A percentile compares a stretch with the other conserved stretches of the same genome.
phyloP scores from a whole-genome alignment of 2,888 invertebrate genomes.

The Mechanitis messenoides region DNA sequence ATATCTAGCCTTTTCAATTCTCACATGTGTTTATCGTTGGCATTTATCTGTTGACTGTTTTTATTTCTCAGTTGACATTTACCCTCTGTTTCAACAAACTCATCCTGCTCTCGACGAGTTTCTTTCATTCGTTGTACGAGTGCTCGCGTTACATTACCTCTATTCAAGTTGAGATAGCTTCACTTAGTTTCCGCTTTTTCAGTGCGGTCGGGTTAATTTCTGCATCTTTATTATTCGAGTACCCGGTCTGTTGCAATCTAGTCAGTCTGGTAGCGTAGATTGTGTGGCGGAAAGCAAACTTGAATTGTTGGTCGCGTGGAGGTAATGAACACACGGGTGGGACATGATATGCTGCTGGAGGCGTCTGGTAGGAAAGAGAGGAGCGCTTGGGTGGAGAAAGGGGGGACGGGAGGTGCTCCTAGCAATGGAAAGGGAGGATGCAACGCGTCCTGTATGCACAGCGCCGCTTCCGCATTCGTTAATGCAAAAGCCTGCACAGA shows the following conservation, averaged over 20 bases:
- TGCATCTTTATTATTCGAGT: slow-evolving; percentile 77
- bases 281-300: slow-evolving; percentile 75
- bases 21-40: slow-evolving; percentile 71
- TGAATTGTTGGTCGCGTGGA: slow-evolving; percentile 75
- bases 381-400: slow-evolving; percentile 28
- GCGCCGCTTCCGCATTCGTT: slow-evolving; percentile 76
- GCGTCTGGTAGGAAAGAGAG: slow-evolving; percentile 67
- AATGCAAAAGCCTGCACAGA: slow-evolving; percentile 75
- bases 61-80: slow-evolving; percentile 74
- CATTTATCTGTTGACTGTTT: slow-evolving; percentile 77
- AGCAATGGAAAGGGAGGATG: slow-evolving; percentile 47
- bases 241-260: slow-evolving; percentile 60
- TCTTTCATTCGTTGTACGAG: slow-evolving; percentile 71
- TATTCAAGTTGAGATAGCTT: slow-evolving; percentile 73
- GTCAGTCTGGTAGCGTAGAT: slow-evolving; percentile 71
- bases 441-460: slow-evolving; percentile 73
- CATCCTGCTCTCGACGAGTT: slow-evolving; percentile 61
- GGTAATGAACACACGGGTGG: slow-evolving; percentile 75
- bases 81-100: slow-evolving; percentile 72
- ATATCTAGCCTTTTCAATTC: slow-evolving; percentile 63
- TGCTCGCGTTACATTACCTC: slow-evolving; percentile 70
- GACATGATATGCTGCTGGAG: slow-evolving; percentile 66
- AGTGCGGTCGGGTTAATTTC: slow-evolving; percentile 71
- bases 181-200: slow-evolving; percentile 76
- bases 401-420: slow-evolving; percentile 34